Conservation (phyloP, 2,888 invertebrate genomes). For the Tillus elongatus region DNA sequence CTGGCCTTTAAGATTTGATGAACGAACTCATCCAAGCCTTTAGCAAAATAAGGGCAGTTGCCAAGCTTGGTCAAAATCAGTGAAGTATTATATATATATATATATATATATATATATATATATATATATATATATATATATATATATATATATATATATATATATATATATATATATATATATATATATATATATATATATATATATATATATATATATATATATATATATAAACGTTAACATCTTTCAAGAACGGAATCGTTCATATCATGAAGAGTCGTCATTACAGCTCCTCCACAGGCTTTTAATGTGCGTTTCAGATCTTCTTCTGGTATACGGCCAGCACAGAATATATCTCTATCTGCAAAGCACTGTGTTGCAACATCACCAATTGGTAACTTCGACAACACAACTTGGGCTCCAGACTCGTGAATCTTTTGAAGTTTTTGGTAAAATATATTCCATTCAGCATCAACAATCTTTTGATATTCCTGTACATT, state of each 20-base stretch:
- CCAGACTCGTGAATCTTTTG: conserved; percentile 85
- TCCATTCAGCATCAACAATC: conserved; percentile 99
- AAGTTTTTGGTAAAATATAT: conserved; percentile 89
- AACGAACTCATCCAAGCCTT: too few relatives aligned
- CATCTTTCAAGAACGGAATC: conserved; percentile 77
- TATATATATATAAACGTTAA: too few relatives aligned
- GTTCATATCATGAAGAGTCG: conserved; percentile 77
- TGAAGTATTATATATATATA: too few relatives aligned
- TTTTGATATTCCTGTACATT: conserved; percentile 93
- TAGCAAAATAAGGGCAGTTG: too few relatives aligned
- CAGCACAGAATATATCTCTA: conserved; percentile 93
- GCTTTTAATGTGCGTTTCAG: conserved; percentile 91
- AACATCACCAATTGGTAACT: conserved; percentile 97
- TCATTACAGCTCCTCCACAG: conserved; percentile 95
- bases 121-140: too few relatives aligned
- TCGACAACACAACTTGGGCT: conserved; percentile 87
- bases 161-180: too few relatives aligned
- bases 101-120: too few relatives aligned
- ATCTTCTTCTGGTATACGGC: conserved; percentile 94
- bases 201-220: too few relatives aligned
- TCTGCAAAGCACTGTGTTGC: conserved; percentile 99
- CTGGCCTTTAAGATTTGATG: too few relatives aligned
- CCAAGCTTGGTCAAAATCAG: too few relatives aligned
- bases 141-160: too few relatives aligned
- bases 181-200: too few relatives aligned